Base-by-base conservation (phyloP, 2,888 invertebrate species). In the Trissoscelio sp. region DNA sequence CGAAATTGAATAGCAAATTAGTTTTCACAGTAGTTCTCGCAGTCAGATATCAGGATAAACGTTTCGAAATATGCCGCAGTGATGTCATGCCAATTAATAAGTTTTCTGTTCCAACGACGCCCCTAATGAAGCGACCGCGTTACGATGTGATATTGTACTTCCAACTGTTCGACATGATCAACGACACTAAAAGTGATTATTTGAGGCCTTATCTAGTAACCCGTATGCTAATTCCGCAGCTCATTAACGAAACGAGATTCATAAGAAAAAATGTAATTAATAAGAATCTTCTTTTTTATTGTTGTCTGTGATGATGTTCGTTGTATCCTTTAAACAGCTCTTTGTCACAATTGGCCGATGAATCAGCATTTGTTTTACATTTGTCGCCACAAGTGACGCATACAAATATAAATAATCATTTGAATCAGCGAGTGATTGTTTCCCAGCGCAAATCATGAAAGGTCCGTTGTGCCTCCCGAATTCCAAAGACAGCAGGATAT, bases 11-110 rank as follows among this genome's bases (percentile, higher is more conserved):
- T 81, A 74, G 58, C 75, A 82, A 75, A 82, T 82, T 79, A 72
- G 67, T 82, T 82, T 79, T 62, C 75, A 75, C 82, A 67, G 79
- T 79, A 79, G 82, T 79, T 82, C 57, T 58, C 64, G 64, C 66
- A 72, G 75, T 24, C 55, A 73, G 72, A 79, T 67, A 53, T 73
- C 46, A 44, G 51, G 34, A 72, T 72, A 75, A 51, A 44, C 67
- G 57, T 75, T 72, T 79, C 67, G 72, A 75, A 72, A 67, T 51
- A 39, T 18, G 28, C 53, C 9, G 70, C 46, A 60, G 9, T 79
- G 75, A 82, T 80, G 73, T 80, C 79, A 82, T 53, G 48, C 64
- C 53, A 78, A 82, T 82, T 82, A 82, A 80, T 82, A 80, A 82
- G 74, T 78, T 78, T 62, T 77, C 64, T 48, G 70, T 34, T 44